phyloP scores from a whole-genome alignment of 2,888 invertebrate genomes.

The Synergus gifuensis region DNA sequence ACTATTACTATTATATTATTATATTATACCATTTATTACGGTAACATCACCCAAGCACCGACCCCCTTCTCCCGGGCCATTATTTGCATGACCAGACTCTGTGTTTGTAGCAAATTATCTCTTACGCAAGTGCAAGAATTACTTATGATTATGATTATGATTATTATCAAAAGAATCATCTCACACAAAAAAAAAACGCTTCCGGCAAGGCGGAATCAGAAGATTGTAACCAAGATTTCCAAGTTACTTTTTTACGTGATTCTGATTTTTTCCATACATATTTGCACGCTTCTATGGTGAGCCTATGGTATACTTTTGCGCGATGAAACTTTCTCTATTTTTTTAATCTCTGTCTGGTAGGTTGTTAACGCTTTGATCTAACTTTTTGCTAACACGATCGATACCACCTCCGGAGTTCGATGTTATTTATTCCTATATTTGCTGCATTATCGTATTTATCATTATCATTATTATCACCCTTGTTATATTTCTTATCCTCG shows the following conservation, averaged over 20 bases:
- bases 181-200: slow-evolving; percentile 42
- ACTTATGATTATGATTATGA: slow-evolving; percentile 57
- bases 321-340: slow-evolving; percentile 62
- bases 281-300: slow-evolving; percentile 75
- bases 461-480: slow-evolving; percentile 45
- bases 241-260: slow-evolving; percentile 48
- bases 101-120: slow-evolving; percentile 76
- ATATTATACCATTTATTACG: slow-evolving; percentile 42
- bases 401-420: slow-evolving; percentile 56
- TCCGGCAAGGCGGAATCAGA: slow-evolving; percentile 47
- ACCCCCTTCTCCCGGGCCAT: slow-evolving; percentile 75
- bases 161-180: slow-evolving; percentile 51
- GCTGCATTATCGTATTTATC: slow-evolving; percentile 65
- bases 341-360: slow-evolving; percentile 69
- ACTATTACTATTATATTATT: neutral
- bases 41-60: slow-evolving; percentile 74
- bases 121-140: slow-evolving; percentile 74
- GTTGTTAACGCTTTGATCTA: slow-evolving; percentile 74
- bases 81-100: slow-evolving; percentile 77
- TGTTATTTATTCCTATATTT: slow-evolving; percentile 60
- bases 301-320: slow-evolving; percentile 69
- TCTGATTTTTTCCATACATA: slow-evolving; percentile 54
- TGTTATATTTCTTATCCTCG: slow-evolving; percentile 53
- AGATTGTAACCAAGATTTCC: slow-evolving; percentile 43
- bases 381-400: slow-evolving; percentile 72